Conservation (phyloP, 2,113 vertebrate genomes). For the Dasyprocta punctata region DNA sequence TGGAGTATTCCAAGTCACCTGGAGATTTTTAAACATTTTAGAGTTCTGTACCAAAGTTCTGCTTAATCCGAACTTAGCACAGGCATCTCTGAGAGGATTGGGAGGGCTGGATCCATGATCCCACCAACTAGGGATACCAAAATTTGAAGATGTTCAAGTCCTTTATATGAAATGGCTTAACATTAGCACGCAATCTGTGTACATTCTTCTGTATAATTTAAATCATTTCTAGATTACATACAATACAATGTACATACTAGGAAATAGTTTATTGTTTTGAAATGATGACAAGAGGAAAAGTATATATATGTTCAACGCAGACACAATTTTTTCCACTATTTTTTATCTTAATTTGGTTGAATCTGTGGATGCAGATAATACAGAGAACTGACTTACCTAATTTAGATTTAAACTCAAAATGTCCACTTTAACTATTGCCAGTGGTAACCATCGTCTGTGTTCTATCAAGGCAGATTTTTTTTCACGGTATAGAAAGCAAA, state of each 20-base stretch:
- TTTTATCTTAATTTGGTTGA: not conserved
- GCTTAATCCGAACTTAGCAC: slow-evolving; percentile 82
- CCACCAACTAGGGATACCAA: not conserved
- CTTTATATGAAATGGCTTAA: not conserved
- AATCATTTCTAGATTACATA: not conserved
- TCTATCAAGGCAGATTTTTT: slow-evolving; percentile 81
- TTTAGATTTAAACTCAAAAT: slow-evolving; percentile 78
- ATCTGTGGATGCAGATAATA: not conserved
- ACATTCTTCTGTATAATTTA: not conserved
- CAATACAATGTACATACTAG: not conserved
- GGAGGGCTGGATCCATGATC: not conserved
- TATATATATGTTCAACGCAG: not conserved
- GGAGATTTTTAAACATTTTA: slow-evolving; percentile 85
- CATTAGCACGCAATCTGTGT: not conserved
- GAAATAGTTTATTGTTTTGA: not conserved
- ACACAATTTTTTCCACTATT: not conserved
- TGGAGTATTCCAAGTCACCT: slow-evolving; percentile 77
- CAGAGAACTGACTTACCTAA: slow-evolving; percentile 74
- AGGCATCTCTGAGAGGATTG: not conserved
- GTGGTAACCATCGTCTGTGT: slow-evolving; percentile 69
- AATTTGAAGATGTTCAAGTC: not conserved
- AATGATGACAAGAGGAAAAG: not conserved
- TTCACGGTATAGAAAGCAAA: slow-evolving; percentile 77
- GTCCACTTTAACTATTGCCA: slow-evolving; percentile 84
- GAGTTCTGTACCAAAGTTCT: slow-evolving; percentile 79